phyloP scores from a whole-genome alignment of 2,113 vertebrate genomes.

The Cervus canadensis region DNA sequence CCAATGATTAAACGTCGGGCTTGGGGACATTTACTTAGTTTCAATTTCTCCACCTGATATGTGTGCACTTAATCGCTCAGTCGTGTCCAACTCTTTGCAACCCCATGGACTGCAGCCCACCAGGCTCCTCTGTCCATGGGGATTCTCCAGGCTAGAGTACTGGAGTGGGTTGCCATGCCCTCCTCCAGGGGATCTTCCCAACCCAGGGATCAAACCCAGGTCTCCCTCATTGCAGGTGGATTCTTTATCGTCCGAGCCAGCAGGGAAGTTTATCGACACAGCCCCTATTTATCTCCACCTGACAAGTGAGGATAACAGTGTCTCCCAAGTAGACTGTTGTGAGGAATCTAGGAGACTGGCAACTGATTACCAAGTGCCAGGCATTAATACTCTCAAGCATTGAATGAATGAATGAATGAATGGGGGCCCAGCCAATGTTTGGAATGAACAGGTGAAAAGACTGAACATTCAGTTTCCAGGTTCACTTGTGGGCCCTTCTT shows the following conservation, averaged over 20 bases:
- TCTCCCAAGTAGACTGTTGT: neutral
- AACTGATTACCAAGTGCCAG: neutral
- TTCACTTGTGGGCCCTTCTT: neutral
- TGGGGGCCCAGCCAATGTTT: neutral
- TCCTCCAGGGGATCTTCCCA: neutral
- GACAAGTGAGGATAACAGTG: neutral
- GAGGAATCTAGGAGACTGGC: neutral
- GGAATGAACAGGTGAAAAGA: neutral
- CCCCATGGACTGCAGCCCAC: neutral
- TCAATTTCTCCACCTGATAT: neutral
- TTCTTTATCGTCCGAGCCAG: neutral
- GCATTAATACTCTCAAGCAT: neutral
- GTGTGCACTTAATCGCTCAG: neutral
- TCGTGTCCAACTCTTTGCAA: neutral
- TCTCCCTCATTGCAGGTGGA: neutral
- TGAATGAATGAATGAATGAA: neutral
- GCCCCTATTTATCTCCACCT: neutral
- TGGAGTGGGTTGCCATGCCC: neutral
- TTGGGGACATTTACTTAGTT: neutral
- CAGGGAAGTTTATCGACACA: neutral
- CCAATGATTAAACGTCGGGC: neutral
- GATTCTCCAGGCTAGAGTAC: neutral
- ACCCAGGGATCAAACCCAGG: neutral
- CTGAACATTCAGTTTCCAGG: neutral
- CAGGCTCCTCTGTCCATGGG: neutral